Percentiles rank a stretch among this genome's conserved stretches.
phyloP scores from a whole-genome alignment of 2,113 vertebrate species.

The Falcunculus frontatus region DNA sequence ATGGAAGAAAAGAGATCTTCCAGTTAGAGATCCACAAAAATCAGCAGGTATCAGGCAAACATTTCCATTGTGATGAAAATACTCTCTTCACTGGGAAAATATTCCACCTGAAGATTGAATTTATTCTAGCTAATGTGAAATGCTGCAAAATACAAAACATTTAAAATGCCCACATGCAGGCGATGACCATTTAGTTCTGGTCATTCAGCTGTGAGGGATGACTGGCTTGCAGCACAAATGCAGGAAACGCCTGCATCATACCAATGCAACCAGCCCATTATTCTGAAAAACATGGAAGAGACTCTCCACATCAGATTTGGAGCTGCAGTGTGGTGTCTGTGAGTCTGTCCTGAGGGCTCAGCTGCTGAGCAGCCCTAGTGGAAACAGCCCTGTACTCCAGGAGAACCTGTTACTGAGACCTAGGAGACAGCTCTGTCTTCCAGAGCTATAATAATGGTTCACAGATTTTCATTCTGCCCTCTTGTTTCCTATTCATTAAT shows the following conservation, averaged over 20 bases:
- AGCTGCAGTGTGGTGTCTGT: not conserved
- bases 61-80: not conserved
- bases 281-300: not conserved
- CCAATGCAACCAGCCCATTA: not conserved
- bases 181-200: not conserved
- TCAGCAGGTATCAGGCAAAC: not conserved
- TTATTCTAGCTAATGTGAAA: not conserved
- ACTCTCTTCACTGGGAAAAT: not conserved
- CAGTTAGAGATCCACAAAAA: not conserved
- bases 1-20: not conserved
- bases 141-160: not conserved
- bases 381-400: not conserved
- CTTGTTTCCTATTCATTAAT: not conserved
- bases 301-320: not conserved
- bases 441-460: not conserved
- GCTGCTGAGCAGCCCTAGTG: not conserved
- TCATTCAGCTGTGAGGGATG: not conserved
- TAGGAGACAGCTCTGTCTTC: not conserved
- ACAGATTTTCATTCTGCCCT: not conserved
- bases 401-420: not conserved
- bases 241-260: not conserved
- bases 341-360: accelerated
- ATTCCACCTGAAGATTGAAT: not conserved
- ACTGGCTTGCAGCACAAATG: not conserved
- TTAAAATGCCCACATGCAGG: not conserved